These are phyloP conservation scores for Ennomos erosarius DNA, from an alignment of 2,888 invertebrate species.

Conservation along the genomic window DNA sequence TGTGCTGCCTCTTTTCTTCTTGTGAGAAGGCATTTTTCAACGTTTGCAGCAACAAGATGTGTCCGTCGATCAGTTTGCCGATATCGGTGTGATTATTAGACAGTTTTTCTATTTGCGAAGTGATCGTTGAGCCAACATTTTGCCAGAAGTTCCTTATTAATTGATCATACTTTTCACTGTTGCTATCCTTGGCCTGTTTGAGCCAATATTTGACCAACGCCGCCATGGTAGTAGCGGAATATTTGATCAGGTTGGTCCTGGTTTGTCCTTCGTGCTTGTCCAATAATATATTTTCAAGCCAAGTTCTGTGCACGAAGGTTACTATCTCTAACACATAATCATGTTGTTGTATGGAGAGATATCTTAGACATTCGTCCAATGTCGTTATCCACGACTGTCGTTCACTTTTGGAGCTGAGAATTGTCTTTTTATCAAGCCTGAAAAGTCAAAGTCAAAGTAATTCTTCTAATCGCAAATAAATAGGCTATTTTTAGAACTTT, in stretches of 20 bases:
- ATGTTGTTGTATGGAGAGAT: constrained; percentile 54
- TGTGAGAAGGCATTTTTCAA: constrained; percentile 54
- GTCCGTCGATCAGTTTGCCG: constrained; percentile 71
- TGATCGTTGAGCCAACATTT: constrained; percentile 60
- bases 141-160: constrained; percentile 72
- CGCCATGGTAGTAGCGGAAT: constrained; percentile 57
- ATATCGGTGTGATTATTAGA: constrained; percentile 67
- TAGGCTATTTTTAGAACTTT: too few relatives aligned
- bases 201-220: constrained; percentile 66
- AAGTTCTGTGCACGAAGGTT: constrained; percentile 56
- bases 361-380: constrained; percentile 89
- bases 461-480: too few relatives aligned
- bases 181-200: constrained; percentile 51
- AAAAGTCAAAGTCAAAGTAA: too few relatives aligned
- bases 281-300: constrained; percentile 55
- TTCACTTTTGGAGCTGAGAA: constrained; percentile 88
- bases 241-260: constrained; percentile 51
- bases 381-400: constrained; percentile 87
- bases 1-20: constrained; percentile 54
- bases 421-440: constrained; percentile 86
- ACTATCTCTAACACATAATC: constrained; percentile 51
- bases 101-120: constrained; percentile 63
- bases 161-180: constrained; percentile 58
- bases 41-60: constrained; percentile 59
- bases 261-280: constrained; percentile 37